phyloP scores from a whole-genome alignment of 2,797 vertebrate species.

The Silurus lanzhouensis region DNA sequence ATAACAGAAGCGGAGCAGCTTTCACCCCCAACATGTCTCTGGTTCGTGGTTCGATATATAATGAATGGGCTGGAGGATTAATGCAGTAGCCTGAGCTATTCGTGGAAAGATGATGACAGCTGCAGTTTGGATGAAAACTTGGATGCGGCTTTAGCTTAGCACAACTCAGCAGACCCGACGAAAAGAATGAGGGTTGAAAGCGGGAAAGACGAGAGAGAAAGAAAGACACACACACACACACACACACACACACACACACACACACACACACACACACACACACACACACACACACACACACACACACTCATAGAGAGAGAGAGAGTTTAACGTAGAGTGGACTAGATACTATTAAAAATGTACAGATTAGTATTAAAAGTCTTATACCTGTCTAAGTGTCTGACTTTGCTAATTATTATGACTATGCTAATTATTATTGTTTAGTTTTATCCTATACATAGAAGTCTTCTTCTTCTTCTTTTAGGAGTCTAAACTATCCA shows the following conservation, averaged over 20 bases:
- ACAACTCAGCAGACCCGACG: conserved; percentile 39
- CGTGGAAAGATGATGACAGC: conserved; percentile 48
- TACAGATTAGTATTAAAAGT: neutral
- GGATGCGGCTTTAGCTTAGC: conserved; percentile 16
- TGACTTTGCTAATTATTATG: neutral
- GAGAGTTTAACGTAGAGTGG: neutral
- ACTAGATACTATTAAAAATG: neutral
- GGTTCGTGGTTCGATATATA: conserved; percentile 38
- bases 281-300: neutral
- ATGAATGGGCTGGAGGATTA: conserved; percentile 40
- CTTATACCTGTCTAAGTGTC: neutral
- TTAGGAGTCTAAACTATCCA: neutral
- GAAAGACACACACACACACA: neutral
- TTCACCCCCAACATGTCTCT: conserved; percentile 1
- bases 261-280: neutral
- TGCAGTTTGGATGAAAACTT: conserved; percentile 38
- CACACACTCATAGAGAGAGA: neutral
- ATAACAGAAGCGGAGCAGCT: conserved; percentile 28
- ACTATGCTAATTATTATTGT: too few species aligned
- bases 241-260: neutral
- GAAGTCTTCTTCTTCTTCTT: too few species aligned
- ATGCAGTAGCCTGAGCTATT: conserved; percentile 18
- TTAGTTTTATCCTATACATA: too few species aligned
- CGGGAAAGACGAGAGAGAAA: neutral
- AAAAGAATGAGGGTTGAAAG: conserved; percentile 3